Evolutionary conservation across 1,140 invertebrate genomes (phyloP).

Genomic region (Drosophila parvula): DNA sequence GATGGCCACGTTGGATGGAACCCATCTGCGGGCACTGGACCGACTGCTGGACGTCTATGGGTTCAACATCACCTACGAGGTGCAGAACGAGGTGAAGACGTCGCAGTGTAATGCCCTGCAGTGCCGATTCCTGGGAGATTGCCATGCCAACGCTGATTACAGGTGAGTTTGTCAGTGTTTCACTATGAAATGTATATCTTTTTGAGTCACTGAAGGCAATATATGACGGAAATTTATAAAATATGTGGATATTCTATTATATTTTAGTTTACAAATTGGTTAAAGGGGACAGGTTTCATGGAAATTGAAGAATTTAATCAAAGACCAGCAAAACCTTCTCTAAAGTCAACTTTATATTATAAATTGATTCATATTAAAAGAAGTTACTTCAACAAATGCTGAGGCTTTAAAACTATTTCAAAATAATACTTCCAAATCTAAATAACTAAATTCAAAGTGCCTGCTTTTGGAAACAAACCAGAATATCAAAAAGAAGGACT

Average conservation of each 20-base stretch:
- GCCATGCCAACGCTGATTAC: constrained; percentile 89
- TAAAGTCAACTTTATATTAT: too few relatives aligned
- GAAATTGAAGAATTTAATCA: too few relatives aligned
- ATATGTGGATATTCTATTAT: too few relatives aligned
- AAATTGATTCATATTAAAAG: too few relatives aligned
- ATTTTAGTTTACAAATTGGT: background rate
- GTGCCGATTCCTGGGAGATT: constrained; percentile 93
- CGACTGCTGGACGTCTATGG: constrained; percentile 93
- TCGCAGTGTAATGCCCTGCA: constrained; percentile 90
- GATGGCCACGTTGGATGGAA: constrained; percentile 90
- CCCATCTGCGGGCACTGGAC: constrained; percentile 92
- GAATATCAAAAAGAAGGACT: too few relatives aligned
- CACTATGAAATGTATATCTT: background rate
- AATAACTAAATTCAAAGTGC: too few relatives aligned
- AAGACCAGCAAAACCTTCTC: too few relatives aligned
- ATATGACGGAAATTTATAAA: background rate
- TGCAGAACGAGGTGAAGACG: constrained; percentile 85
- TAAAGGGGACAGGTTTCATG: background rate
- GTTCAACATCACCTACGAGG: constrained; percentile 96
- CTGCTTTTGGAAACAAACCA: too few relatives aligned
- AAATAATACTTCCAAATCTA: too few relatives aligned
- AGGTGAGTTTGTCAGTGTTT: constrained; percentile 85
- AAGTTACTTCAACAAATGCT: too few relatives aligned
- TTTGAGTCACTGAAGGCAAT: background rate
- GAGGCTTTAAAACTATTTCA: too few relatives aligned